phyloP scores from a whole-genome alignment of 2,888 invertebrate genomes.

The Drosophila mercatorum region DNA sequence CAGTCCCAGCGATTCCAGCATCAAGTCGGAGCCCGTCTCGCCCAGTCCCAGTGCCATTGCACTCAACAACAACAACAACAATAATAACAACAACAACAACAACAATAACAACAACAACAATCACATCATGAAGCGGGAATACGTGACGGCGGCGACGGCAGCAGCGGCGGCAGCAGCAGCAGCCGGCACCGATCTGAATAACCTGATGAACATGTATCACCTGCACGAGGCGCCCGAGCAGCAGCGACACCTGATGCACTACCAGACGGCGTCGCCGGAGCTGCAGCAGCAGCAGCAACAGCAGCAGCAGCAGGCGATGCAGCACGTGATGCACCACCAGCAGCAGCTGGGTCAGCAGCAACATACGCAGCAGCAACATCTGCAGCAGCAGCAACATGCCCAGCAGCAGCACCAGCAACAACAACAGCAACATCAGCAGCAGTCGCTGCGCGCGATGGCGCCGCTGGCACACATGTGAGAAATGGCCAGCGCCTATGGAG shows the following conservation, averaged over 20 bases:
- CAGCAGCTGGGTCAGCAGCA: slow-evolving; percentile 73
- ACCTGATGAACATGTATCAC: slow-evolving; percentile 89
- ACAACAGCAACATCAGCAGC: slow-evolving; percentile 83
- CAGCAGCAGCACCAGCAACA: slow-evolving; percentile 83
- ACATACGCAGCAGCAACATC: slow-evolving; percentile 44
- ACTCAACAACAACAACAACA: slow-evolving; percentile 79
- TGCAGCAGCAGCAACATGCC: slow-evolving; percentile 34
- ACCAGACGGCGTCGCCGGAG: slow-evolving; percentile 84
- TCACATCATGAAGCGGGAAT: slow-evolving; percentile 89
- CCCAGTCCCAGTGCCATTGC: slow-evolving; percentile 87
- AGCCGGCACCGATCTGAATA: slow-evolving; percentile 87
- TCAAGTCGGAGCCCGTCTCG: slow-evolving; percentile 95
- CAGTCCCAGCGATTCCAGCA: slow-evolving; percentile 94
- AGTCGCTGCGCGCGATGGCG: slow-evolving; percentile 84
- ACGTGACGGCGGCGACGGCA: slow-evolving; percentile 78
- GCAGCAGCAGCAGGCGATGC: slow-evolving; percentile 85
- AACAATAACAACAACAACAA: slow-evolving; percentile 81
- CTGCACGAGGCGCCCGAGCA: slow-evolving; percentile 86
- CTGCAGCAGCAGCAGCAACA: slow-evolving; percentile 85
- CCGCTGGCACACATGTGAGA: slow-evolving; percentile 85
- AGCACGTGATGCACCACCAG: slow-evolving; percentile 84
- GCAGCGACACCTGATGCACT: slow-evolving; percentile 85
- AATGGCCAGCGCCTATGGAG: slow-evolving; percentile 84
- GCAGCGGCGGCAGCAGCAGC: slow-evolving; percentile 48
- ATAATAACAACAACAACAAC: slow-evolving; percentile 75